Conservation (phyloP, 1,140 invertebrate species). For the Liolophura sinensis region DNA sequence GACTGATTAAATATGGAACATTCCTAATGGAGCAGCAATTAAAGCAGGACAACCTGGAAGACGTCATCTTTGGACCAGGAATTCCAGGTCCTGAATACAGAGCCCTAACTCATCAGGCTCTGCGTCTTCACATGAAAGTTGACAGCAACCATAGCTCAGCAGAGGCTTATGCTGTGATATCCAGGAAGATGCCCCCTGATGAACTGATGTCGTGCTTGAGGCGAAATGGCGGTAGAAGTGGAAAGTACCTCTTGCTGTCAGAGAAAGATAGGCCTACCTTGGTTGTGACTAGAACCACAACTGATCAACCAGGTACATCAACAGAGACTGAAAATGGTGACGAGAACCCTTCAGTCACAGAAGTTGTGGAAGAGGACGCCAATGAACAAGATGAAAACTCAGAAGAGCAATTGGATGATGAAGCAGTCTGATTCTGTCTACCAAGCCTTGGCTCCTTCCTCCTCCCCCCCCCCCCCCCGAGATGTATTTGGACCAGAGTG, state of each 20-base stretch:
- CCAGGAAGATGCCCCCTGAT: slow-evolving; percentile 22
- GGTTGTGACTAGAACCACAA: too few species aligned
- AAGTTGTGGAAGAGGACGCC: too few species aligned
- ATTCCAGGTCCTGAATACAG: slow-evolving; percentile 3
- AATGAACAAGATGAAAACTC: too few species aligned
- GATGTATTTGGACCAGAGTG: too few species aligned
- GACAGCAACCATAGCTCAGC: slow-evolving; percentile 24
- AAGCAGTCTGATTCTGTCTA: too few species aligned
- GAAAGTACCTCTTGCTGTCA: slow-evolving; percentile 24
- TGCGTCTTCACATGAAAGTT: not conserved
- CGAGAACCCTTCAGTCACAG: too few species aligned
- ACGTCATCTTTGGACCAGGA: slow-evolving; percentile 6
- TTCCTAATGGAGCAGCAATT: not conserved
- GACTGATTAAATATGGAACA: too few species aligned
- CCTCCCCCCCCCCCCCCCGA: too few species aligned
- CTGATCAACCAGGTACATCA: too few species aligned
- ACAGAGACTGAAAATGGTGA: too few species aligned
- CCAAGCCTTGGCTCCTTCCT: too few species aligned
- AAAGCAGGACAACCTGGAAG: slow-evolving; percentile 5
- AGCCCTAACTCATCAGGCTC: not conserved
- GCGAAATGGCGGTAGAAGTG: slow-evolving; percentile 13
- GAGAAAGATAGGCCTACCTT: slow-evolving; percentile 16
- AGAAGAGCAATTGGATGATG: too few species aligned
- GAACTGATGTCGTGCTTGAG: slow-evolving; percentile 22
- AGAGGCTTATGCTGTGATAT: slow-evolving; percentile 26